Base-by-base conservation (phyloP, 2,797 vertebrate species). In the Danio jaintianensis region DNA sequence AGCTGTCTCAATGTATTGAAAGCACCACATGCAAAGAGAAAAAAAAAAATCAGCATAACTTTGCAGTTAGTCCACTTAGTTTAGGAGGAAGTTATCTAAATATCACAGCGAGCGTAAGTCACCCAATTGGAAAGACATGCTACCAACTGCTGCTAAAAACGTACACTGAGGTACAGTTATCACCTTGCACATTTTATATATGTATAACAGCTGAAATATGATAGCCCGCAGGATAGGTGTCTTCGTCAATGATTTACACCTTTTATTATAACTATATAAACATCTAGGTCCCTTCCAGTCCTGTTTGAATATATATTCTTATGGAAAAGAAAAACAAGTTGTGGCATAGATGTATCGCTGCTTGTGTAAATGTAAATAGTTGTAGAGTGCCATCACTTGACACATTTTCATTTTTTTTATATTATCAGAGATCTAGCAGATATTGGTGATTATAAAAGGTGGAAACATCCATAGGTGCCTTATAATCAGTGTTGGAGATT, bases 391-490 rank as follows among this genome's bases (percentile, higher is more conserved):
- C 67, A 48, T 77, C 58, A 56, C n/a, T 50, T 56, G 52, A 63
- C 40, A 52, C 40, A 47, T 68, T 73, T 52, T n/a, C 52, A 29
- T 56, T 84, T 62, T 83, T 82, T 81, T 80, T 79, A 75, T 78
- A 75, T 81, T 78, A 84, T n/a, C 80, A 88, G 89, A 88, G 88
- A 88, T 85, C 88, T 88, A 82, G 85, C 61, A 66, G 78, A 83
- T 87, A 90, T 87, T 80, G 89, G 88, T 89, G 89, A 92, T 88
- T 90, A 90, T 90, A 40, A 90, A 90, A 93, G 89, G 90, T 89
- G 90, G 22, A 73, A 84, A 79, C 91, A 92, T 92, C 90, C 92
- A 91, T 89, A 93, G 92, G 93, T 94, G 93, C 93, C 93, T 94
- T 94, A 94, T 87, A 84, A 90, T 90, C 86, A 84, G 89, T 89